Conservation (phyloP, 2,888 invertebrate genomes). For the Rhagonycha lutea region DNA sequence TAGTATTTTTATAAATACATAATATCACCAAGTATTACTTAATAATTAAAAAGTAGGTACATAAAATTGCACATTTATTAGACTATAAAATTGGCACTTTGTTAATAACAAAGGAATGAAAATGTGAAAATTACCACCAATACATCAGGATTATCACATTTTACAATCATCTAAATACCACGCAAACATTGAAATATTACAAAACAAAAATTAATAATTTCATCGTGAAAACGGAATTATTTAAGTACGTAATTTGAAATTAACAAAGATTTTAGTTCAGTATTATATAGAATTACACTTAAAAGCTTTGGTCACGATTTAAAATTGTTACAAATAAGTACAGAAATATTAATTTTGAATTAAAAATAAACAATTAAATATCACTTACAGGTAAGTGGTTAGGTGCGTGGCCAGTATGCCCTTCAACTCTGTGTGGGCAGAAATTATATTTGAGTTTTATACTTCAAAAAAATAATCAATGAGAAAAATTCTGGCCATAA, state of each 20-base stretch:
- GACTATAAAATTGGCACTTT: background rate
- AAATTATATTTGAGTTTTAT: no score
- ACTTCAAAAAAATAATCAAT: no score
- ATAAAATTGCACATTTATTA: background rate
- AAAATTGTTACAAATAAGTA: no score
- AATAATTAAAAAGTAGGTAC: background rate
- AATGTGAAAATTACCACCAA: background rate
- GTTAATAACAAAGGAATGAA: background rate
- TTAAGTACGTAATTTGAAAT: background rate
- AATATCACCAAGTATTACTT: background rate
- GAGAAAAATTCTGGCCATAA: no score
- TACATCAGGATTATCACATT: background rate
- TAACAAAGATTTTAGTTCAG: background rate
- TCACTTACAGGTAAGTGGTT: no score
- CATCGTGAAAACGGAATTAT: background rate
- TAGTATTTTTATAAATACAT: background rate
- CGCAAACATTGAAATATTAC: background rate
- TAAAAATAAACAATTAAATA: no score
- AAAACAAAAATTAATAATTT: no score
- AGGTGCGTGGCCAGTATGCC: no score
- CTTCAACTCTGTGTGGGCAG: no score
- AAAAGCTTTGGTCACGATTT: no score
- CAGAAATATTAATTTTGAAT: no score
- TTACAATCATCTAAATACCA: background rate
- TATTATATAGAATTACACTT: no score